Evolutionary conservation across 2,888 invertebrate species (phyloP).

Genomic region (Acanthosoma haemorrhoidale): DNA sequence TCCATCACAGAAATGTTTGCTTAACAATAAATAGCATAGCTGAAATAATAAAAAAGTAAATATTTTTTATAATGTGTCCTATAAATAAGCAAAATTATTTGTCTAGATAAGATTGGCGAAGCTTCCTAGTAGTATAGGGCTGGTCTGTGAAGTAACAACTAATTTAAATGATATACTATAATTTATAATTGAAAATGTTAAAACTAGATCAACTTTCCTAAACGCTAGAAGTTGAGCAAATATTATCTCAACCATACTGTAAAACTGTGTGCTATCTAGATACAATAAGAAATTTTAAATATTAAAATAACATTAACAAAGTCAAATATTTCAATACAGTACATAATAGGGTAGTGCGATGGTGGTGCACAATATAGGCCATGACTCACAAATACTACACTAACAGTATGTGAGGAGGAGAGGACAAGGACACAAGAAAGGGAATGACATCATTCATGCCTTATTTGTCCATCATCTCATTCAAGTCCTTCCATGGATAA

Average conservation of each 20-base stretch:
- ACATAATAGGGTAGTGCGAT: too few relatives aligned
- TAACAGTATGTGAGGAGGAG: not conserved
- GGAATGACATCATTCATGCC: slow-evolving; percentile 25
- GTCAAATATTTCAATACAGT: not conserved
- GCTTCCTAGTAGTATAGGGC: too few relatives aligned
- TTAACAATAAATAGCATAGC: too few relatives aligned
- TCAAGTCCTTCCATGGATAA: slow-evolving; percentile 14
- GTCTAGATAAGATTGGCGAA: too few relatives aligned
- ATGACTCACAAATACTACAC: slow-evolving; percentile 13
- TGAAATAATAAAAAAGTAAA: too few relatives aligned
- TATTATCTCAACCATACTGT: not conserved
- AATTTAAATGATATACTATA: too few relatives aligned
- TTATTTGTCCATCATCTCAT: slow-evolving; percentile 25
- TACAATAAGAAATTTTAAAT: not conserved
- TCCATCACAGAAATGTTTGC: too few relatives aligned
- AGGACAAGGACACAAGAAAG: slow-evolving; percentile 28
- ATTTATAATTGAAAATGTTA: too few relatives aligned
- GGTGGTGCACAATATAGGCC: not conserved
- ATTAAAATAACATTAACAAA: not conserved
- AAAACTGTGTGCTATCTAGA: not conserved
- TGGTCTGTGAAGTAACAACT: too few relatives aligned
- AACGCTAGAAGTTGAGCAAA: not conserved
- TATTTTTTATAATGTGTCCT: too few relatives aligned
- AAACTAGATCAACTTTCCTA: too few relatives aligned
- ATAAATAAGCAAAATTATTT: too few relatives aligned